Evolutionary conservation across 2,797 vertebrate genomes (phyloP).

Genomic region (Monodelphis domestica): DNA sequence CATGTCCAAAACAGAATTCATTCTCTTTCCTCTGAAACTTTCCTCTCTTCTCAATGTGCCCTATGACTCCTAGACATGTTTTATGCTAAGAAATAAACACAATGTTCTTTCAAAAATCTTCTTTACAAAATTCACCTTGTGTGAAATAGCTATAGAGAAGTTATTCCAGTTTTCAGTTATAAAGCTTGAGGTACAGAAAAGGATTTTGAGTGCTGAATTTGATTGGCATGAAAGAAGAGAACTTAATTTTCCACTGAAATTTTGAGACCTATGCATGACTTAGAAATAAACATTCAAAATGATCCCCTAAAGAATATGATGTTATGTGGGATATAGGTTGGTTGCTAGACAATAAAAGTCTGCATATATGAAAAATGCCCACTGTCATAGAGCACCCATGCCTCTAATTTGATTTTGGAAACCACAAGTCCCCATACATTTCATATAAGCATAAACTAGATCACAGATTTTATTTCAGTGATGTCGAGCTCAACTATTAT

Average conservation of each 20-base stretch:
- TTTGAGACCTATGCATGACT: background rate
- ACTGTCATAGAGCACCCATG: background rate
- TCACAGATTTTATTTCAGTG: background rate
- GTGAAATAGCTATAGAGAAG: background rate
- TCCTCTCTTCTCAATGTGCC: background rate
- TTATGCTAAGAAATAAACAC: background rate
- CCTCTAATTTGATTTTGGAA: conserved; percentile 35
- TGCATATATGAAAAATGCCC: background rate
- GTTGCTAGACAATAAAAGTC: background rate
- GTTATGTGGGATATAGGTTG: background rate
- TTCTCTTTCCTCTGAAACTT: background rate
- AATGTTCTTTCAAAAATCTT: background rate
- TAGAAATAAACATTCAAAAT: conserved; percentile 2
- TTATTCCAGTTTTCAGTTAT: background rate
- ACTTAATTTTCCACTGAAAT: background rate
- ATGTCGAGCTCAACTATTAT: background rate
- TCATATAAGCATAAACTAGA: background rate
- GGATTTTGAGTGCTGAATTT: background rate
- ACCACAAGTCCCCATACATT: background rate
- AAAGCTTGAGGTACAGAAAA: background rate
- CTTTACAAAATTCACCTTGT: background rate
- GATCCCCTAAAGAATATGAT: background rate
- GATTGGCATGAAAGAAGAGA: background rate
- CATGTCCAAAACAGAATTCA: background rate
- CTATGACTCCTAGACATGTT: background rate